These are phyloP conservation scores for Phyto melanocephala DNA, from an alignment of 2,888 invertebrate species.

Conservation along the genomic window DNA sequence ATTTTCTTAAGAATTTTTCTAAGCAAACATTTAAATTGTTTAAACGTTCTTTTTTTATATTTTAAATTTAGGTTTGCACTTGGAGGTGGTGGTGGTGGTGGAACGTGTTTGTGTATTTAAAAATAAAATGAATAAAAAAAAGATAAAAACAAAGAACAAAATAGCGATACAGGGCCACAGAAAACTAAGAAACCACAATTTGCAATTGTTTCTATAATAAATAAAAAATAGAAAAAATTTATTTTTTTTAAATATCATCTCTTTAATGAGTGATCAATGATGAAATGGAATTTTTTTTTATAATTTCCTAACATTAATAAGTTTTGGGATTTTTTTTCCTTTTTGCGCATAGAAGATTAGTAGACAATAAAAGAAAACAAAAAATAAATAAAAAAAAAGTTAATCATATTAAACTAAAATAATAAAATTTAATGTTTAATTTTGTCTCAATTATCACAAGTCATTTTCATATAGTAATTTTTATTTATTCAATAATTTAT, in stretches of 20 bases:
- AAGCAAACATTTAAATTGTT: no score
- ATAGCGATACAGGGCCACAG: neutral
- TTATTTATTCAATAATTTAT: no score
- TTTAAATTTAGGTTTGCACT: neutral
- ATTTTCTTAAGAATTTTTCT: no score
- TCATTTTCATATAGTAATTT: no score
- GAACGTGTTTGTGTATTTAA: no score
- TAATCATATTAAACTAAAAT: neutral
- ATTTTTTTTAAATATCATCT: slow-evolving; percentile 42
- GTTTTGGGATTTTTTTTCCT: slow-evolving; percentile 1
- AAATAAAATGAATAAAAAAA: no score
- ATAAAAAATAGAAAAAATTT: slow-evolving; percentile 18
- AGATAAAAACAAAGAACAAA: slow-evolving; percentile 16
- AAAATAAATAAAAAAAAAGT: neutral
- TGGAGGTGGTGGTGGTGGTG: neutral
- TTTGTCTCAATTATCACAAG: neutral
- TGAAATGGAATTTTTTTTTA: slow-evolving; percentile 40
- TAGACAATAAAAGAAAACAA: neutral
- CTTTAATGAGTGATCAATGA: slow-evolving; percentile 53
- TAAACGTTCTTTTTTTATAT: neutral
- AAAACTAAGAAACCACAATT: slow-evolving; percentile 38
- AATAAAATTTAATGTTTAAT: neutral
- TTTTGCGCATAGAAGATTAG: neutral
- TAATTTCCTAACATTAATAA: neutral
- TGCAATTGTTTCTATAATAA: slow-evolving; percentile 38